Evolutionary conservation across 2,797 vertebrate genomes (phyloP).

Genomic region (Smutsia temminckii): DNA sequence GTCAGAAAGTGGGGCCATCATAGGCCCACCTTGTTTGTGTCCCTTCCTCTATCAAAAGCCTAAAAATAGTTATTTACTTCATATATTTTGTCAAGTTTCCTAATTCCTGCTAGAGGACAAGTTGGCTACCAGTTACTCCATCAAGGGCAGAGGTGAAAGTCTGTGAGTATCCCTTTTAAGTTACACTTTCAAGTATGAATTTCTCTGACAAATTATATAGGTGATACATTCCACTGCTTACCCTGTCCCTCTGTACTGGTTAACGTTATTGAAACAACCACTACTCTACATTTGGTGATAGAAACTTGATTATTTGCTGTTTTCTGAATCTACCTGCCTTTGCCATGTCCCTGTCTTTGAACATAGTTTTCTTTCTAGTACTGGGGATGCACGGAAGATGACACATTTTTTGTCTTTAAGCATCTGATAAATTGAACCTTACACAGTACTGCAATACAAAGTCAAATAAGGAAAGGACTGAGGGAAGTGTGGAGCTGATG

Average conservation of each 20-base stretch:
- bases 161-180: not conserved
- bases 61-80: not conserved
- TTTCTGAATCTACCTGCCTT: not conserved
- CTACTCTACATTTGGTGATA: not conserved
- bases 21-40: not conserved
- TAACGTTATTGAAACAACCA: not conserved
- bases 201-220: not conserved
- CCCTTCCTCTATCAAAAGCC: not conserved
- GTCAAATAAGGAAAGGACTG: not conserved
- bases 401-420: not conserved
- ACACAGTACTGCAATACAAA: not conserved
- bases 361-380: not conserved
- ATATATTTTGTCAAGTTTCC: not conserved
- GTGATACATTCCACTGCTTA: not conserved
- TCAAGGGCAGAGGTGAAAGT: not conserved
- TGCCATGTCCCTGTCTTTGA: not conserved
- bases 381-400: not conserved
- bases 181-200: not conserved
- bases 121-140: not conserved
- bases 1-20: not conserved
- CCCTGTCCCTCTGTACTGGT: not conserved
- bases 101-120: not conserved
- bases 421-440: not conserved
- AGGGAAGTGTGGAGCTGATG: not conserved
- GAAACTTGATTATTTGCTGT: not conserved